phyloP scores from a whole-genome alignment of 2,797 vertebrate genomes.

The Ctenopoma kingsleyae region DNA sequence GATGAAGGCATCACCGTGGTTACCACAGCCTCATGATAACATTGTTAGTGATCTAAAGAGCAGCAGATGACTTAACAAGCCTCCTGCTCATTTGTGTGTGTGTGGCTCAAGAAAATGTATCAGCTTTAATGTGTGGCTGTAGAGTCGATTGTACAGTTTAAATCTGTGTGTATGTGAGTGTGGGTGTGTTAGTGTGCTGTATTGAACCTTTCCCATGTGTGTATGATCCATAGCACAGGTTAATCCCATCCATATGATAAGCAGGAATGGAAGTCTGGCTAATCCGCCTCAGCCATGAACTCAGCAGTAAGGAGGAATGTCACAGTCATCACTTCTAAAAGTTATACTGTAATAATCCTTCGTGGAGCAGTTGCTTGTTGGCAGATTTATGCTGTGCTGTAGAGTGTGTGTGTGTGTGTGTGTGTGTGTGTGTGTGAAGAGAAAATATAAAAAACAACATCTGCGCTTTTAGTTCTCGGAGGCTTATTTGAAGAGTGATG shows the following conservation, averaged over 20 bases:
- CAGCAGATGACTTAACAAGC: slow-evolving; percentile 72
- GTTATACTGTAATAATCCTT: slow-evolving; percentile 63
- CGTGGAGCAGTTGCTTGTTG: slow-evolving; percentile 14
- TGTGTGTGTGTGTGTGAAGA: slow-evolving; percentile 20
- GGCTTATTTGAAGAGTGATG: slow-evolving; percentile 6
- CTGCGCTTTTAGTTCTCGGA: neutral
- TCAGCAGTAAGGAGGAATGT: slow-evolving; percentile 71
- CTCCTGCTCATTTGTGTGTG: slow-evolving; percentile 22
- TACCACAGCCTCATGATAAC: slow-evolving; percentile 70
- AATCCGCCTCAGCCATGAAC: slow-evolving; percentile 71
- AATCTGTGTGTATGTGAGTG: neutral
- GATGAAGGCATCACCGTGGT: slow-evolving; percentile 57
- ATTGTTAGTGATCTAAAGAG: slow-evolving; percentile 71
- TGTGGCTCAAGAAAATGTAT: neutral
- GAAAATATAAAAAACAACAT: neutral
- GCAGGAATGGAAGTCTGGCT: slow-evolving; percentile 62
- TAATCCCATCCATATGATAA: slow-evolving; percentile 82
- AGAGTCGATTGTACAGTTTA: slow-evolving; percentile 1
- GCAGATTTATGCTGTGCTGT: slow-evolving; percentile 18
- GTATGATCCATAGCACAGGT: slow-evolving; percentile 71
- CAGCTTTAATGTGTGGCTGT: slow-evolving; percentile 38
- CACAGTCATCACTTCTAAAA: slow-evolving; percentile 68
- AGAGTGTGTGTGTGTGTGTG: slow-evolving; percentile 10
- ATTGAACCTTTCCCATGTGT: slow-evolving; percentile 56
- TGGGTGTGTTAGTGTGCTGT: slow-evolving; percentile 40